A percentile compares a stretch with the other conserved stretches of the same genome.
Conservation (phyloP, 2,797 vertebrate species). For the Danio tinwini region DNA sequence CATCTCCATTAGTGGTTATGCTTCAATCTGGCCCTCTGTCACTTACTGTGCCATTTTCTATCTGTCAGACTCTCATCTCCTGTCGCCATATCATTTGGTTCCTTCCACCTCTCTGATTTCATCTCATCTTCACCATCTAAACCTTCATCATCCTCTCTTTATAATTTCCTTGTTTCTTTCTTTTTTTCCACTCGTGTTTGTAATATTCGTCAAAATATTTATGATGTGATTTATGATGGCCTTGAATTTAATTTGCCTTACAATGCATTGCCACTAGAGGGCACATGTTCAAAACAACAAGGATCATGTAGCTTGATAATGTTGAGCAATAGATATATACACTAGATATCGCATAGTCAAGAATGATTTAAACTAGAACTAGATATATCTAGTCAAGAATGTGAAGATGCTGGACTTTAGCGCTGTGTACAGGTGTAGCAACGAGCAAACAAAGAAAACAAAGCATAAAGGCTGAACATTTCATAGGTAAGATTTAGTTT, state of each 20-base stretch:
- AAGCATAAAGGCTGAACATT: too few species aligned
- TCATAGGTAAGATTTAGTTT: too few species aligned
- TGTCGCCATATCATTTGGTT: slow-evolving; percentile 20
- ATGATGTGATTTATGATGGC: background rate
- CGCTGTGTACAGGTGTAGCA: too few species aligned
- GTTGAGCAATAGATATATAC: too few species aligned
- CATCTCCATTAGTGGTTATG: slow-evolving; percentile 41
- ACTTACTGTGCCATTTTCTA: slow-evolving; percentile 31
- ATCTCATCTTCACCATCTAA: background rate
- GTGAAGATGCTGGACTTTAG: too few species aligned
- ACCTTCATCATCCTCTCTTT: background rate
- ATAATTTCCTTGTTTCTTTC: background rate
- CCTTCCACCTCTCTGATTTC: background rate
- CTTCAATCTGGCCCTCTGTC: slow-evolving; percentile 32
- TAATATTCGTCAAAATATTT: background rate
- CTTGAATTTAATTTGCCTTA: background rate
- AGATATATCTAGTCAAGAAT: too few species aligned
- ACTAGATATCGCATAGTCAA: too few species aligned
- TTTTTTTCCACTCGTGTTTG: background rate
- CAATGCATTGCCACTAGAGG: too few species aligned
- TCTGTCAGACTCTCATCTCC: slow-evolving; percentile 15
- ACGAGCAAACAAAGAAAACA: too few species aligned
- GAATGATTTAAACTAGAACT: too few species aligned
- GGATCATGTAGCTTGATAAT: too few species aligned
- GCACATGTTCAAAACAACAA: too few species aligned